Conservation (phyloP, 2,113 vertebrate species). For the Eira barbara region DNA sequence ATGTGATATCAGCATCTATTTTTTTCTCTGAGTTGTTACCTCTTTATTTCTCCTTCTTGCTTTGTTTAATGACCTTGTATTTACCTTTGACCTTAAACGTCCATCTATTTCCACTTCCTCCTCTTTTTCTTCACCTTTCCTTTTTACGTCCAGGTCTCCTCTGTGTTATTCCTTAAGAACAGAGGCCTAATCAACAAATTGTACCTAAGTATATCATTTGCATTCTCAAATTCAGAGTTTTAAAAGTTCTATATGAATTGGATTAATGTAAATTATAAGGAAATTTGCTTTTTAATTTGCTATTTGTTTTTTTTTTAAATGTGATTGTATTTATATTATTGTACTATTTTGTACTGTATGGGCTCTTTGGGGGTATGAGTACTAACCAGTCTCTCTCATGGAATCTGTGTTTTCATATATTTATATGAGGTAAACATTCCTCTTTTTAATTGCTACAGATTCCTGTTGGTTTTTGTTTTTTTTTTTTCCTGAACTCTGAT, state of each 20-base stretch:
- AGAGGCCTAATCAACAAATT: not conserved
- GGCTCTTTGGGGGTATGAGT: not conserved
- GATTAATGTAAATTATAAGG: conserved; percentile 24
- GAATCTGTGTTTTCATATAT: not conserved
- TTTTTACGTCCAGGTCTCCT: not conserved
- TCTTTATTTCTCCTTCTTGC: not conserved
- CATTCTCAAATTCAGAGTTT: not conserved
- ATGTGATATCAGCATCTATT: not conserved
- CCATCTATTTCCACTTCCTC: not conserved
- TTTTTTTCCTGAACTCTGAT: not conserved
- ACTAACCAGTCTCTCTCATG: not conserved
- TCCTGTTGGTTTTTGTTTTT: not conserved
- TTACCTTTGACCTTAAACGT: not conserved
- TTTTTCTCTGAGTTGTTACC: not conserved
- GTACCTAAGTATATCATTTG: not conserved
- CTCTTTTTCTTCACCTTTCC: not conserved
- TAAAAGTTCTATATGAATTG: not conserved
- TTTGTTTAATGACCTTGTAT: conserved; percentile 25
- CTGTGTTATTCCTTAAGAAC: not conserved
- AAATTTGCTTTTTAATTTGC: not conserved
- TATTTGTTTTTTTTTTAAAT: not conserved
- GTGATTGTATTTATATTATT: not conserved
- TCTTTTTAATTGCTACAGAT: not conserved
- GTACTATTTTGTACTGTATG: not conserved
- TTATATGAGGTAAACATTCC: not conserved